Evolutionary conservation across 2,113 vertebrate species (phyloP).

Genomic region (Siniperca chuatsi): DNA sequence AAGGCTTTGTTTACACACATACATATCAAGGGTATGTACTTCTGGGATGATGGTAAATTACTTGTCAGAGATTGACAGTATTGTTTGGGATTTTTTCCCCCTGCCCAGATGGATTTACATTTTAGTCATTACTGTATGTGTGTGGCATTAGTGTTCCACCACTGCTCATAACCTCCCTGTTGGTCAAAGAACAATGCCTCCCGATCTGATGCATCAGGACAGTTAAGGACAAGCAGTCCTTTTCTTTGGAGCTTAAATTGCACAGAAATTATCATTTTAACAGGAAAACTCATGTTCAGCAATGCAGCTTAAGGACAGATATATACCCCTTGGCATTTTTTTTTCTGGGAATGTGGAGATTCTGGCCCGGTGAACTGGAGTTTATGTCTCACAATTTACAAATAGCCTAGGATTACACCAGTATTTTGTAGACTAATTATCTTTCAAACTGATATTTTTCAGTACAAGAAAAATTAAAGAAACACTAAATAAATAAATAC

Average conservation of each 20-base stretch:
- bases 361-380: neutral
- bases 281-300: neutral
- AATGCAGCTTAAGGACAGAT: neutral
- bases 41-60: slow-evolving; percentile 55
- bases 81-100: slow-evolving; percentile 41
- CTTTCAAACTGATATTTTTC: neutral
- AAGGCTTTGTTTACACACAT: slow-evolving; percentile 66
- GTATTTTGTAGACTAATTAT: neutral
- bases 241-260: slow-evolving; percentile 25
- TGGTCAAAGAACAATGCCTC: slow-evolving; percentile 31
- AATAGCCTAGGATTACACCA: neutral
- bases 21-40: slow-evolving; percentile 43
- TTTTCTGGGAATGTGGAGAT: neutral
- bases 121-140: slow-evolving; percentile 22
- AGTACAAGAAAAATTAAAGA: neutral
- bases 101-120: slow-evolving; percentile 54
- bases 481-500: neutral
- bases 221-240: slow-evolving; percentile 51
- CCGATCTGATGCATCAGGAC: slow-evolving; percentile 44
- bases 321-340: neutral
- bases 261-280: slow-evolving; percentile 4
- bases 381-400: neutral
- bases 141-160: slow-evolving; percentile 57
- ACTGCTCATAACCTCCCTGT: slow-evolving; percentile 33
- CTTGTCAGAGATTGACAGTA: slow-evolving; percentile 58